These are phyloP conservation scores for Saguinus midas DNA, from an alignment of 2,113 vertebrate genomes.

Conservation along the genomic window DNA sequence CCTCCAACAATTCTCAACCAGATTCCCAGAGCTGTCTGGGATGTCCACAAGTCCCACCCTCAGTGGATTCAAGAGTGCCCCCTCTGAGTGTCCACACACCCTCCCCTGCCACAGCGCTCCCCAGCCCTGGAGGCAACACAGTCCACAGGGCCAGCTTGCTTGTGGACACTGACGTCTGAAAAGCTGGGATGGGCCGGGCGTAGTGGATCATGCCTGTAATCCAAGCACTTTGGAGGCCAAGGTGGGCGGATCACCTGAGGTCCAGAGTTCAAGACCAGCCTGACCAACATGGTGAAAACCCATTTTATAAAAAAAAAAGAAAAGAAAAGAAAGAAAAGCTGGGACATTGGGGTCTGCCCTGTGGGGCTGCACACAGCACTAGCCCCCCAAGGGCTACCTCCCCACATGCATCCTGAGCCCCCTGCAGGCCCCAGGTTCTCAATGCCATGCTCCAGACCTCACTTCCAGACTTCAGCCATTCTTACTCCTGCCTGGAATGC, in stretches of 20 bases:
- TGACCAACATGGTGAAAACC: too few species aligned
- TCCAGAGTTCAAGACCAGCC: too few species aligned
- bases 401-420: fast-evolving
- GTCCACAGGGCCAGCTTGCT: background rate
- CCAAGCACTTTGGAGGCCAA: too few species aligned
- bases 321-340: background rate
- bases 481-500: background rate
- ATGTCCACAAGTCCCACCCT: background rate
- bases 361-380: background rate
- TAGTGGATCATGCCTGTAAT: too few species aligned
- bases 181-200: too few species aligned
- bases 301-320: too few species aligned
- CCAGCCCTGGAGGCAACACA: too few species aligned
- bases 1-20: background rate
- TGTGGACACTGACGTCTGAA: fast-evolving
- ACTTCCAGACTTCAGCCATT: background rate
- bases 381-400: background rate
- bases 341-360: too few species aligned
- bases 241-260: too few species aligned
- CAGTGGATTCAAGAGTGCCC: background rate
- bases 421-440: background rate
- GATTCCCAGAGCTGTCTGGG: background rate
- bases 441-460: fast-evolving
- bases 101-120: too few species aligned
- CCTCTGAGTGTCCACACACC: background rate